These are phyloP conservation scores for Ardeotis arabs DNA, from an alignment of 2,113 vertebrate genomes.

Conservation along the genomic window DNA sequence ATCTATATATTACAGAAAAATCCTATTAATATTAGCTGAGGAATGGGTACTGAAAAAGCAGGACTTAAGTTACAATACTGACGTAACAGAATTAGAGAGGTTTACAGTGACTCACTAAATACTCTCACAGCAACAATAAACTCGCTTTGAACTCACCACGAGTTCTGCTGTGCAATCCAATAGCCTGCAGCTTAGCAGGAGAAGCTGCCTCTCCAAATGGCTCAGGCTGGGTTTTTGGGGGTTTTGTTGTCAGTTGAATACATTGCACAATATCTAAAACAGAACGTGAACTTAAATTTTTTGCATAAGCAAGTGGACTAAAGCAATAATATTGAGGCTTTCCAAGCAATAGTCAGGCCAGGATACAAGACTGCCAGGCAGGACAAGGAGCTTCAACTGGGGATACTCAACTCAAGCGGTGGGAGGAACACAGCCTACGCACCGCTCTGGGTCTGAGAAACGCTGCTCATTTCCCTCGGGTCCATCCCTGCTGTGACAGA, in stretches of 20 bases:
- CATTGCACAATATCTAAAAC: neutral
- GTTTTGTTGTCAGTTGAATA: neutral
- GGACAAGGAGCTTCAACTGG: neutral
- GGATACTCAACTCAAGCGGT: neutral
- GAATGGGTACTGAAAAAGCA: neutral
- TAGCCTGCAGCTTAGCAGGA: neutral
- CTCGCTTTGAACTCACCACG: neutral
- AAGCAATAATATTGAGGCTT: neutral
- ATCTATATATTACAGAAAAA: neutral
- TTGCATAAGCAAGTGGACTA: neutral
- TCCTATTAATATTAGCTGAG: neutral
- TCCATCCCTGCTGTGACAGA: neutral
- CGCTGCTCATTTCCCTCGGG: rapidly evolving
- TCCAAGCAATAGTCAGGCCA: neutral
- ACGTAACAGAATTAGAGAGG: neutral
- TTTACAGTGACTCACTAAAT: conserved; percentile 35
- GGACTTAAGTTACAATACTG: neutral
- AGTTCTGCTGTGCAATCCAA: neutral
- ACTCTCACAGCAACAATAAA: conserved; percentile 21
- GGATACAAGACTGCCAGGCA: neutral
- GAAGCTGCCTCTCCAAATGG: neutral
- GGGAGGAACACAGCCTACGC: neutral
- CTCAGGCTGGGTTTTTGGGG: neutral
- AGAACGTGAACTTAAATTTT: neutral
- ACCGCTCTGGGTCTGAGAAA: neutral